Evolutionary conservation across 2,113 vertebrate genomes (phyloP), one percentile per base, ranked within the genome.

Genomic region (Lota lota): DNA sequence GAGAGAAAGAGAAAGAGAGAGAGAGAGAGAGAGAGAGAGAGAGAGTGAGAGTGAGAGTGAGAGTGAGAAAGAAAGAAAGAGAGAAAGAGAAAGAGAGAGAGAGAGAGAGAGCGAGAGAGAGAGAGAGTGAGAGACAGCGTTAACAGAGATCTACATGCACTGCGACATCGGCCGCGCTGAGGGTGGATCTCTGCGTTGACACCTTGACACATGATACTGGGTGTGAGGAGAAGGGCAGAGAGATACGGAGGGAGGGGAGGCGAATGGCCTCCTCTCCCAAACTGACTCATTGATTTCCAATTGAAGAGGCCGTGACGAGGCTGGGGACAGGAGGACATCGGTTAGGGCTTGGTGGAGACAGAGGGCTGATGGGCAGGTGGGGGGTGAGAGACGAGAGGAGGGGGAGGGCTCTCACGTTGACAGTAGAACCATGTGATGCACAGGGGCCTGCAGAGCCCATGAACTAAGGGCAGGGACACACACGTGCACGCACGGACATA

Each of bases 281-380:
- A 80, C 70, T 16, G 72, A 65, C 60, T 58, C 71, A 81, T 81
- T 81, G 82, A 86, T 80, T 79, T 80, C 72, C 76, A 56, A 76
- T 83, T 76, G 69, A 53, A 74, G 72, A 61, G 61, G 40, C 40
- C 72, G 65, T 69, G 61, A 53, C 60, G 60, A 76, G 66, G 36
- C 81, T 77, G 68, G 0, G 66, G 74, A 67, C 19, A 7, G 74
- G 21, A 69, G 63, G 60, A 66, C 71, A 64, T 61, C 73, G 72
- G 65, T 69, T 73, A 70, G 61, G 73, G 65, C 66, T 58, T 36
- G 15, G 2, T 69, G 20, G 59, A 4, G 4, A 5, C 3, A 5
- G 15, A 15, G 59, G 59, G 3, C 12, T 22, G 20, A 22, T 12
- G 6, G 18, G 7, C 59, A 22, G 15, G 66, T 63, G 61, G 65